Base-by-base conservation (phyloP, 2,113 vertebrate genomes). In the Peromyscus polionotus region DNA sequence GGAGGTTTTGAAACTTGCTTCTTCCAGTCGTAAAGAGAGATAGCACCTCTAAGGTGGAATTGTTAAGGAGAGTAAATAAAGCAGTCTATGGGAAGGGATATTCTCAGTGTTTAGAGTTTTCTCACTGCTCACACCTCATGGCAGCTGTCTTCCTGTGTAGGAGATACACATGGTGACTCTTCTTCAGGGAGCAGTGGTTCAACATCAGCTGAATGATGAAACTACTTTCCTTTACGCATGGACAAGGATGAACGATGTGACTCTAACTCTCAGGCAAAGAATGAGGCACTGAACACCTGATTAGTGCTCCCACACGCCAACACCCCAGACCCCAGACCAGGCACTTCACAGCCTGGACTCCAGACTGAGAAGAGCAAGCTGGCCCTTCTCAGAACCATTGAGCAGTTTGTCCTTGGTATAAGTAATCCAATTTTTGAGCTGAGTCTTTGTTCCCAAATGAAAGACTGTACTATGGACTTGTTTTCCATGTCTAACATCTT, bases 61-160 rank as follows among this genome's bases (percentile, higher is more conserved):
- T 73, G 24, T 22, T 88, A 45, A 85, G 33, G 81, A 10, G 12
- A 75, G 87, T 59, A 88, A 63, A 63, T 75, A 48, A 88, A 26
- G 45, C 57, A 83, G 85, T 48, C 95, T 65, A 28, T 67, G 19
- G 39, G 45, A 94, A 39, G 24, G 6, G 20, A 59, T 39, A 77
- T 67, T 80, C 59, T 88, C 26, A 0, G 13, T 42, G 7, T 24
- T 79, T 63, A 84, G n/a, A 33, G 48, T 61, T 45, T 85, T 90
- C 39, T 48, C n/a, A 77, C 14, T 39, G 75, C 42, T 39, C 14
- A 48, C 24, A 51, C 51, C n/a, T 85, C n/a, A 42, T 33, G 51
- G 51, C 2, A 76, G 45, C 20, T 12, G 0, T 45, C 11, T 13
- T 3, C 9, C 33, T 54, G 0, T 1, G 7, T 5, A 70, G 45